These are phyloP conservation scores for Setophaga kirtlandii DNA, from an alignment of 2,113 vertebrate species.

Conservation along the genomic window DNA sequence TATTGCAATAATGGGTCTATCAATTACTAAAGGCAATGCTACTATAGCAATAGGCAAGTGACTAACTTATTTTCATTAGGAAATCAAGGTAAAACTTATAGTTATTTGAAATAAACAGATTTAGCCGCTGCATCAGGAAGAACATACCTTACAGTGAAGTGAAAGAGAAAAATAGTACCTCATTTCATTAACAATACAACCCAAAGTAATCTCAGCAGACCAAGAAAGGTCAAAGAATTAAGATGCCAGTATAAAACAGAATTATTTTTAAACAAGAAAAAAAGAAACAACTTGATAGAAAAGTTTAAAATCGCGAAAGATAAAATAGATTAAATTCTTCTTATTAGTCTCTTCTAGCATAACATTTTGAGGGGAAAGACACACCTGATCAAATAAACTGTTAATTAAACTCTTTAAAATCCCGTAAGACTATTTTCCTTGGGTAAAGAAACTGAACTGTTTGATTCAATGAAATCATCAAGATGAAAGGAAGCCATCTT, in stretches of 20 bases:
- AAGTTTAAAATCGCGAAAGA: neutral
- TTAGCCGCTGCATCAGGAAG: neutral
- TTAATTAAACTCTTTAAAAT: neutral
- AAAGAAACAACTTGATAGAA: neutral
- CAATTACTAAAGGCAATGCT: neutral
- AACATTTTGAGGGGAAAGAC: neutral
- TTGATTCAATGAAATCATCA: neutral
- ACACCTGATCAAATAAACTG: neutral
- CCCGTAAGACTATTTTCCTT: neutral
- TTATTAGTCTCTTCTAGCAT: neutral
- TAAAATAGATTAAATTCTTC: neutral
- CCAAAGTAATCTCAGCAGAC: neutral
- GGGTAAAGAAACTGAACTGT: neutral
- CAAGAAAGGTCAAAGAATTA: neutral
- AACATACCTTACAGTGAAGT: neutral
- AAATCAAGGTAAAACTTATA: neutral
- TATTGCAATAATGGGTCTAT: neutral
- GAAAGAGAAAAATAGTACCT: neutral
- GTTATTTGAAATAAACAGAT: neutral
- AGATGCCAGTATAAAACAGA: neutral
- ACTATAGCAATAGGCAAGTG: neutral
- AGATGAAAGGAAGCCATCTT: neutral
- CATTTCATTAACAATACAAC: neutral
- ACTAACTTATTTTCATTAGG: neutral
- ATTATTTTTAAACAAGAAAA: neutral